Evolutionary conservation across 1,140 invertebrate species (phyloP).

Genomic region (Dinothrombium tinctorium): DNA sequence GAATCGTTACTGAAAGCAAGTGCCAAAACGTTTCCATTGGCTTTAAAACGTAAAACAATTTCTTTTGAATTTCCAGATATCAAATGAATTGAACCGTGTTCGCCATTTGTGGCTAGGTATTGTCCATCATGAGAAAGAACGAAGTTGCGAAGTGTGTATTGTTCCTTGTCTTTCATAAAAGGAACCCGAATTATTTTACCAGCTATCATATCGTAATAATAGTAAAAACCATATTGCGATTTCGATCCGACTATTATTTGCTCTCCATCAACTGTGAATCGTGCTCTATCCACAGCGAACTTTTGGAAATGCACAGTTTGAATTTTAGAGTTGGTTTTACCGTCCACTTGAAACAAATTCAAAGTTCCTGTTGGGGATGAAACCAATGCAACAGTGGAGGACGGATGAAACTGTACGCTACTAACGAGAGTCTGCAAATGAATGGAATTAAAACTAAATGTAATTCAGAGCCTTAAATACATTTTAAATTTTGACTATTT

Average conservation of each 20-base stretch:
- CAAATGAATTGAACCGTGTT: slow-evolving; percentile 50
- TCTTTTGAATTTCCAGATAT: slow-evolving; percentile 46
- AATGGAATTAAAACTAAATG: too few relatives aligned
- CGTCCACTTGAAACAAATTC: slow-evolving; percentile 51
- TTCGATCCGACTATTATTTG: slow-evolving; percentile 37
- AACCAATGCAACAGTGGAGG: slow-evolving; percentile 53
- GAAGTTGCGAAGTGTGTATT: slow-evolving; percentile 30
- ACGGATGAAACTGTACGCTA: slow-evolving; percentile 59
- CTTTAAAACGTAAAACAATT: slow-evolving; percentile 42
- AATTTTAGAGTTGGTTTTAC: slow-evolving; percentile 52
- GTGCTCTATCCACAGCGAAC: slow-evolving; percentile 44
- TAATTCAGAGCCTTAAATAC: too few relatives aligned
- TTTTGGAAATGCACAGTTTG: slow-evolving; percentile 38
- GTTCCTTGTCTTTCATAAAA: slow-evolving; percentile 20
- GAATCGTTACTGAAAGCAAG: slow-evolving; percentile 43
- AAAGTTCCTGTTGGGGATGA: slow-evolving; percentile 43
- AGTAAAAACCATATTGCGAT: slow-evolving; percentile 29
- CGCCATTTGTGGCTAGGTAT: slow-evolving; percentile 41
- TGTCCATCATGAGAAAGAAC: slow-evolving; percentile 53
- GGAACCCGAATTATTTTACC: slow-evolving; percentile 37
- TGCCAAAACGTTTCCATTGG: slow-evolving; percentile 41
- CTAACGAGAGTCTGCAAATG: neutral
- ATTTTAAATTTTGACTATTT: too few relatives aligned
- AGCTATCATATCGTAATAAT: slow-evolving; percentile 52
- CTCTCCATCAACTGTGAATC: slow-evolving; percentile 42